Percentiles rank a stretch among this genome's conserved stretches.
phyloP scores from a whole-genome alignment of 1,140 invertebrate species.

The Pseudomyrmex sp. region DNA sequence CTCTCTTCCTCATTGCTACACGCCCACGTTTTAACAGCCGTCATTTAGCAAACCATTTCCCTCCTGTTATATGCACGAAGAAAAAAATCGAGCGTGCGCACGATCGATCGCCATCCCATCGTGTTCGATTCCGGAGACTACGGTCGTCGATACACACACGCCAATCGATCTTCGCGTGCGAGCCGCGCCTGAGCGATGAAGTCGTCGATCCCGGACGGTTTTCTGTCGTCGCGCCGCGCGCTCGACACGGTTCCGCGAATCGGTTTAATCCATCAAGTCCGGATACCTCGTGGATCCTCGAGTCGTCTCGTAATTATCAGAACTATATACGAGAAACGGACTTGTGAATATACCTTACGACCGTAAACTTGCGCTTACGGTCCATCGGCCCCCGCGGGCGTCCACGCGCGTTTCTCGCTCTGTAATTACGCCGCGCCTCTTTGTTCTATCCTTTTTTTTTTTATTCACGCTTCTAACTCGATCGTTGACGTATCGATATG shows the following conservation, averaged over 20 bases:
- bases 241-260: conserved; percentile 44
- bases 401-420: conserved; percentile 43
- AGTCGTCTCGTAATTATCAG: conserved; percentile 54
- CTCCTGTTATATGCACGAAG: conserved; percentile 34
- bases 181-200: not conserved
- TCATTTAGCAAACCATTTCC: conserved; percentile 6
- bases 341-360: conserved; percentile 44
- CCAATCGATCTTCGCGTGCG: conserved; percentile 47
- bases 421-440: conserved; percentile 52
- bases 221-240: conserved; percentile 30
- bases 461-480: conserved; percentile 35
- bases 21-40: conserved; percentile 28
- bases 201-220: conserved; percentile 29
- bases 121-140: conserved; percentile 1
- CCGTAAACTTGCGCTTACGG: conserved; percentile 12
- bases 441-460: conserved; percentile 45
- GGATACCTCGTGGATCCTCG: conserved; percentile 40
- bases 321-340: conserved; percentile 17
- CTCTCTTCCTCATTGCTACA: conserved; percentile 26
- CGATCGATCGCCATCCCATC: conserved; percentile 43
- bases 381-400: conserved; percentile 33
- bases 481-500: conserved; percentile 38
- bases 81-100: conserved; percentile 34
- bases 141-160: conserved; percentile 17
- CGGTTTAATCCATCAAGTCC: conserved; percentile 46